These are phyloP conservation scores for Sylvia borin DNA, from an alignment of 2,797 vertebrate species.

Conservation along the genomic window DNA sequence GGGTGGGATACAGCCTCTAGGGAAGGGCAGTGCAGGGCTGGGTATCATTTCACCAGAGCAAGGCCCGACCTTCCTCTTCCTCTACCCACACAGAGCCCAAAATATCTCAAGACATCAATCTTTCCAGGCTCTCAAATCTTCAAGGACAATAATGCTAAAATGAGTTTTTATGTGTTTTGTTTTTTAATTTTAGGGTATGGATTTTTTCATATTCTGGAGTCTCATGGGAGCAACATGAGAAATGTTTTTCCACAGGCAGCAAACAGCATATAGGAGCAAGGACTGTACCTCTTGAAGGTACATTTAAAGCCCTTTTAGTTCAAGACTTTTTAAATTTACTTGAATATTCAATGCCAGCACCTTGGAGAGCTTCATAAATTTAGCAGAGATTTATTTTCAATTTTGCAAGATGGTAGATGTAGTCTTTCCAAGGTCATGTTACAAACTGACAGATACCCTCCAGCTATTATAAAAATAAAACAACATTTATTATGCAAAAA, in stretches of 20 bases:
- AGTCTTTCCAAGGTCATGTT: neutral
- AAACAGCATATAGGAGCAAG: neutral
- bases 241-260: neutral
- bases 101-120: neutral
- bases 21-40: neutral
- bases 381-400: neutral
- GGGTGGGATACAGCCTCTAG: neutral
- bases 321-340: neutral
- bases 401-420: neutral
- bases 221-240: neutral
- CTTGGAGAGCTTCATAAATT: neutral
- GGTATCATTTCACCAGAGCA: neutral
- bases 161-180: neutral
- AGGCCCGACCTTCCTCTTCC: neutral
- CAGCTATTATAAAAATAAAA: slow-evolving; percentile 1
- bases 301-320: neutral
- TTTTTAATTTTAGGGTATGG: neutral
- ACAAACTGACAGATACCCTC: neutral
- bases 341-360: neutral
- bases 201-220: neutral
- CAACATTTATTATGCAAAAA: neutral
- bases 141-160: neutral
- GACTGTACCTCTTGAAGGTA: neutral
- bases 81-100: neutral
- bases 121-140: neutral